A percentile compares a stretch with the other conserved stretches of the same genome.
phyloP scores from a whole-genome alignment of 2,888 invertebrate species.

The Apomyelois bistriatella region DNA sequence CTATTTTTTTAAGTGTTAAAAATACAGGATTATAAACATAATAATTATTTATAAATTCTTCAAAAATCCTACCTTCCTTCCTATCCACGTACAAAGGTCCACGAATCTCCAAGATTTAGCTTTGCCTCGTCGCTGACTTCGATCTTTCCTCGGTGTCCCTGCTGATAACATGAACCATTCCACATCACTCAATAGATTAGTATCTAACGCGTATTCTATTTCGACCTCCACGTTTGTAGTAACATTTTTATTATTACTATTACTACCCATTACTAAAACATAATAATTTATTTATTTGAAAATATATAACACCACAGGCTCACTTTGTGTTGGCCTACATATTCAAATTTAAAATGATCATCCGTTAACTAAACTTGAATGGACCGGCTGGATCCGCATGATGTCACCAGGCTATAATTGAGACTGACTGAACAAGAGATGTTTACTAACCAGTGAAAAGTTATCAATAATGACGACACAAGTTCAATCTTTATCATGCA shows the following conservation, averaged over 20 bases:
- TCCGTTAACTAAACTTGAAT: conserved; percentile 29
- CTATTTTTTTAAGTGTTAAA: no score
- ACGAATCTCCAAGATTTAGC: conserved; percentile 56
- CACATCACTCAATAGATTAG: conserved; percentile 48
- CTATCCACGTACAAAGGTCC: conserved; percentile 69
- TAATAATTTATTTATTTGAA: not conserved
- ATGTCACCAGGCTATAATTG: conserved; percentile 32
- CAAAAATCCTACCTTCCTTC: conserved; percentile 54
- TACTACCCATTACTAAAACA: conserved; percentile 28
- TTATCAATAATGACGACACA: conserved; percentile 40
- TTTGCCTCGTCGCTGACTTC: conserved; percentile 44
- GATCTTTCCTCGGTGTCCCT: conserved; percentile 57
- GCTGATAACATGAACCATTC: conserved; percentile 69
- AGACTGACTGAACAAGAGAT: conserved; percentile 12
- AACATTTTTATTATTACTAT: conserved; percentile 29
- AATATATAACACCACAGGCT: not conserved
- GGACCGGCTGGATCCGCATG: conserved; percentile 19
- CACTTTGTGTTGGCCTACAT: not conserved
- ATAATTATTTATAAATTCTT: no score
- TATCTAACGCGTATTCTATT: conserved; percentile 54
- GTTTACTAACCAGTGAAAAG: conserved; percentile 23
- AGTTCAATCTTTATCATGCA: conserved; percentile 26
- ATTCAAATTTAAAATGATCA: conserved; percentile 1
- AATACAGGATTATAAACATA: no score
- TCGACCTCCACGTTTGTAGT: conserved; percentile 55